phyloP scores from a whole-genome alignment of 2,888 invertebrate species.

The Tridacna gigas region DNA sequence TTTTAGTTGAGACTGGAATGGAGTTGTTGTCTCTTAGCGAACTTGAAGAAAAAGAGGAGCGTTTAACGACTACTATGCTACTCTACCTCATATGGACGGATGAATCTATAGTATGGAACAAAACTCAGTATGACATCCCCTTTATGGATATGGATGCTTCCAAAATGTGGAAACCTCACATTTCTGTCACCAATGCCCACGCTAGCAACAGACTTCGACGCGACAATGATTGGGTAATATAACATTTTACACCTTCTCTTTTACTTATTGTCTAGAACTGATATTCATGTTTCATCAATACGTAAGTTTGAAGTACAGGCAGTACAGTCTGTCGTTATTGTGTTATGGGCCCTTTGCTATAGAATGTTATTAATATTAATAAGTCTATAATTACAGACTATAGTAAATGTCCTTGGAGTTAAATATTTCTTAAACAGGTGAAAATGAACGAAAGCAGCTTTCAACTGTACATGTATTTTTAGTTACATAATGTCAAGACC shows the following conservation, averaged over 20 bases:
- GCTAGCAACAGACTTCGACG: neutral
- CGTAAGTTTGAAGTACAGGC: too few species aligned
- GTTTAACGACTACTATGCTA: neutral
- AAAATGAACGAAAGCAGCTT: too few species aligned
- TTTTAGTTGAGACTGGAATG: neutral
- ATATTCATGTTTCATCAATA: too few species aligned
- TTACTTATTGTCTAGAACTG: neutral
- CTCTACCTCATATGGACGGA: constrained; percentile 12
- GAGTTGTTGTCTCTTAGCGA: constrained; percentile 6
- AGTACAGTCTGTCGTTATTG: too few species aligned
- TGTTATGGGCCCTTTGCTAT: too few species aligned
- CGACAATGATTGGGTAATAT: neutral
- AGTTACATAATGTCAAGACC: too few species aligned
- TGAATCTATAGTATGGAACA: constrained; percentile 22
- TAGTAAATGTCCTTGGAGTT: too few species aligned
- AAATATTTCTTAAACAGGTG: too few species aligned
- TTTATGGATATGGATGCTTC: constrained; percentile 1
- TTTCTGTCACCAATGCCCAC: constrained; percentile 1
- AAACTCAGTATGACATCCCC: neutral
- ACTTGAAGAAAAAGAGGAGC: constrained; percentile 20
- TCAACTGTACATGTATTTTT: too few species aligned
- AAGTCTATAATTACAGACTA: too few species aligned
- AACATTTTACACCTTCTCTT: neutral
- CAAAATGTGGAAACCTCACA: constrained; percentile 4
- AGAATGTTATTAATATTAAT: too few species aligned